Percentiles rank a stretch among this genome's conserved stretches.
Evolutionary conservation across 2,113 vertebrate species (phyloP).

Genomic region (Lepisosteus osseus): DNA sequence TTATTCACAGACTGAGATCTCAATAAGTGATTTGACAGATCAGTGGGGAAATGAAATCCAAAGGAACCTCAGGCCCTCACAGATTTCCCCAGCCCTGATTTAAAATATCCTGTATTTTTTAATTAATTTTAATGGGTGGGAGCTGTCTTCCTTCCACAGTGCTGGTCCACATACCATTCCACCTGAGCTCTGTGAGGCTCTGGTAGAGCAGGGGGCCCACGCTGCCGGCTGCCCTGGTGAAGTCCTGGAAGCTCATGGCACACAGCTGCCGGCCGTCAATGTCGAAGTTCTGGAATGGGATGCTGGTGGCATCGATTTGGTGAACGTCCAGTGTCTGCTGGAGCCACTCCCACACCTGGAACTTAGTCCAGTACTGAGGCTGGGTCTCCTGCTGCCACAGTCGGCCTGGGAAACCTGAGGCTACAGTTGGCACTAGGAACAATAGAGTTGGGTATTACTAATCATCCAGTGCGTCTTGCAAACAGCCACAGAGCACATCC

Average conservation of each 20-base stretch:
- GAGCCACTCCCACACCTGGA: constrained; percentile 98
- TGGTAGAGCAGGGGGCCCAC: constrained; percentile 85
- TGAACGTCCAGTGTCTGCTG: constrained; percentile 93
- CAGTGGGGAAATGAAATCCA: too few species aligned
- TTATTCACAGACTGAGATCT: too few species aligned
- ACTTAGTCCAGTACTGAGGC: constrained; percentile 93
- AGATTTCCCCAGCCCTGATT: not conserved
- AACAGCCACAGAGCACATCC: too few species aligned
- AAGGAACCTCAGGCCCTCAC: too few species aligned
- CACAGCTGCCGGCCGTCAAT: constrained; percentile 88
- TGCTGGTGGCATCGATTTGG: constrained; percentile 85
- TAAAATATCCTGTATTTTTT: not conserved
- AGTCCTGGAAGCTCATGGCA: constrained; percentile 86
- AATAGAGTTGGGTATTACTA: too few species aligned
- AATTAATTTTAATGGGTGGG: too few species aligned
- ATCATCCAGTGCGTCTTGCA: too few species aligned
- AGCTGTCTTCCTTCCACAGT: too few species aligned
- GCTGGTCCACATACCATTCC: constrained; percentile 66
- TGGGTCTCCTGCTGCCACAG: constrained; percentile 83
- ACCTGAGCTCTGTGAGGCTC: constrained; percentile 86
- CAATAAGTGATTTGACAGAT: too few species aligned
- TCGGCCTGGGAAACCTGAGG: constrained; percentile 68
- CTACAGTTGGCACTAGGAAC: constrained; percentile 47
- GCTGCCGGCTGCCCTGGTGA: constrained; percentile 79
- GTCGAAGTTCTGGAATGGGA: constrained; percentile 93